These are phyloP conservation scores for Gerris lacustris DNA, from an alignment of 2,888 invertebrate genomes.

Conservation along the genomic window DNA sequence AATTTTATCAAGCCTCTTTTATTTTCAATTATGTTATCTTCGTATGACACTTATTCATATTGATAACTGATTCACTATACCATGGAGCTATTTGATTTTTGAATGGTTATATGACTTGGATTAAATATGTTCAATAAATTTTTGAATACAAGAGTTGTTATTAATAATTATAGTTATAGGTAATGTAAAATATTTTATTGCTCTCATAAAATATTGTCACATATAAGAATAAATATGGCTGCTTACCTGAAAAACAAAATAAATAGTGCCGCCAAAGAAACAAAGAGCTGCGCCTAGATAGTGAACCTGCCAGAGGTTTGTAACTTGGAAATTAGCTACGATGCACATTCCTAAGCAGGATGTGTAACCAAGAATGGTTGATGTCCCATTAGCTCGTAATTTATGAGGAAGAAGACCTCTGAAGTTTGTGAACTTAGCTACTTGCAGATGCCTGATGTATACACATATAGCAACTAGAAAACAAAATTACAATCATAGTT, in stretches of 20 bases:
- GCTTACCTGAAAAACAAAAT: conserved; percentile 36
- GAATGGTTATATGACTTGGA: too few species aligned
- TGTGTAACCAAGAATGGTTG: conserved; percentile 41
- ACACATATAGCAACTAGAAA: conserved; percentile 42
- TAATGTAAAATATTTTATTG: too few species aligned
- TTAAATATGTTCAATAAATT: too few species aligned
- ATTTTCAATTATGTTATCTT: too few species aligned
- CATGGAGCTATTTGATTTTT: too few species aligned
- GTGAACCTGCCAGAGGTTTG: conserved; percentile 41
- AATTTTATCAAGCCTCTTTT: too few species aligned
- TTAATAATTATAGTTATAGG: too few species aligned
- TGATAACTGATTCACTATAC: too few species aligned
- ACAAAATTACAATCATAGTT: background rate
- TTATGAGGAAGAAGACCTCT: conserved; percentile 18
- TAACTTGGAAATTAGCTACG: conserved; percentile 48
- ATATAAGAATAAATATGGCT: background rate
- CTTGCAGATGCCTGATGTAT: conserved; percentile 46
- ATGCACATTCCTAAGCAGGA: conserved; percentile 45
- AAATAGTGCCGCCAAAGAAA: conserved; percentile 44
- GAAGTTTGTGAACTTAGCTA: conserved; percentile 33
- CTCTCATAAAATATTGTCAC: too few species aligned
- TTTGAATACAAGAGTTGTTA: too few species aligned
- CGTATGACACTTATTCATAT: too few species aligned
- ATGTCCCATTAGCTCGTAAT: conserved; percentile 34
- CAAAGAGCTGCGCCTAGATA: conserved; percentile 46